Evolutionary conservation across 2,113 vertebrate species (phyloP), one percentile per base, ranked within the genome.

Genomic region (Trogon melanurus): DNA sequence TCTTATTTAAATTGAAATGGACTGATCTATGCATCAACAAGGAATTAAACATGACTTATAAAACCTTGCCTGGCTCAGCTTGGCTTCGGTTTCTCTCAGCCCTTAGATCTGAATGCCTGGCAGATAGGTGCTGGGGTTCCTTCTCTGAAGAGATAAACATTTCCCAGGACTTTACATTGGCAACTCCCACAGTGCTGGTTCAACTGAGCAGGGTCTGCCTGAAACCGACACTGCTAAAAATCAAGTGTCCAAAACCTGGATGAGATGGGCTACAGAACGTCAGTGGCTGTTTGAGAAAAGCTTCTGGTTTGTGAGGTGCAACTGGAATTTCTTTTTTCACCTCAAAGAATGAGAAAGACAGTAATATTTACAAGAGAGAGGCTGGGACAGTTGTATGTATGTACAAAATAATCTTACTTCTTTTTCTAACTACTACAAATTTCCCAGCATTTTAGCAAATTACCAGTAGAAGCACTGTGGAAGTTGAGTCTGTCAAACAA

Each of bases 401-500:
- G 16, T 66, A 41, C 25, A 73, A 69, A 78, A 54, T 34, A 79
- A 54, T 34, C 44, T 36, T 44, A 10, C 45, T 51, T 65, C 9
- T 65, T 70, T 53, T 51, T 79, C 38, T 38, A 64, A 22, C 48
- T 66, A 48, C 72, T 58, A 54, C 23, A 10, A 18, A 16, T 44
- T 65, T 70, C 16, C 27, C 20, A 16, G 27, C 25, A 13, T 56
- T 62, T 54, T 18, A 70, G 47, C 61, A 51, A 76, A 53, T 7
- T n/a, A 60, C 48, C 61, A 74, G 34, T 3, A 6, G 36, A 15
- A 73, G 48, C 27, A 2, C 3, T 2, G 54, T 12, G 22, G 30
- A 8, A 15, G 34, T 1, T 15, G n/a, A 18, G 6, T 17, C 11
- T 9, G 3, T 8, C 25, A 26, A 48, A 16, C 1, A 5, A 85